phyloP scores from a whole-genome alignment of 2,888 invertebrate species.

The Scaptomyza flava region DNA sequence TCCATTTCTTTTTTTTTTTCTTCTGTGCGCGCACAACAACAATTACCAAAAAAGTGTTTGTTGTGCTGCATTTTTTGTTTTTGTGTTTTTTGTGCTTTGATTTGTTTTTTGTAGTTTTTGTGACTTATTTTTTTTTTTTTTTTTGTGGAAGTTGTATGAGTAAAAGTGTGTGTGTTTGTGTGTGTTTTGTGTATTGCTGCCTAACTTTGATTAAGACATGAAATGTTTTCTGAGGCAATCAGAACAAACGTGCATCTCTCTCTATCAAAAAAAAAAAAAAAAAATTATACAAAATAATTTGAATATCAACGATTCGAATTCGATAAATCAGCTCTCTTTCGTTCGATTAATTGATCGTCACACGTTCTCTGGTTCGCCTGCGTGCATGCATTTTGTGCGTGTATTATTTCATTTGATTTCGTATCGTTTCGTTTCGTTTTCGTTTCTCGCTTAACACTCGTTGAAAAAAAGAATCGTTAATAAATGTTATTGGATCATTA shows the following conservation, averaged over 20 bases:
- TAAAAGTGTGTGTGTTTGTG: constrained; percentile 1
- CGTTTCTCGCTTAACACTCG: constrained; percentile 62
- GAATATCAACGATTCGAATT: constrained; percentile 18
- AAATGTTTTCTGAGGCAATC: constrained; percentile 18
- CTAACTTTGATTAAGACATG: constrained; percentile 43
- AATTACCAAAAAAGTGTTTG: constrained; percentile 52
- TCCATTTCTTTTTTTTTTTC: constrained; percentile 42
- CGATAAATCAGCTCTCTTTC: constrained; percentile 14
- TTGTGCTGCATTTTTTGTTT: constrained; percentile 30
- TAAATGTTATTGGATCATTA: constrained; percentile 70
- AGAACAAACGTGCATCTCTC: constrained; percentile 17
- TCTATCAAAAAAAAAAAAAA: constrained; percentile 30
- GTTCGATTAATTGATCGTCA: constrained; percentile 32
- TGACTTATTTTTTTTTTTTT: background rate
- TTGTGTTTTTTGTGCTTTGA: constrained; percentile 20
- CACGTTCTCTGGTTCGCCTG: constrained; percentile 19
- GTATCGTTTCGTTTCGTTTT: constrained; percentile 20
- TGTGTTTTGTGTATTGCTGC: constrained; percentile 25
- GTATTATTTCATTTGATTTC: constrained; percentile 6
- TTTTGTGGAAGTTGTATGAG: constrained; percentile 5
- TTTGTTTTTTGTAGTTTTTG: constrained; percentile 4
- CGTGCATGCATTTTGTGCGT: constrained; percentile 19
- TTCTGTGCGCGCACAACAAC: constrained; percentile 58
- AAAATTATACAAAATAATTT: constrained; percentile 42
- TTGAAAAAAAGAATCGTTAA: constrained; percentile 77